Base-by-base conservation (phyloP, 1,140 invertebrate genomes). In the Pseudomyrmex concolor region DNA sequence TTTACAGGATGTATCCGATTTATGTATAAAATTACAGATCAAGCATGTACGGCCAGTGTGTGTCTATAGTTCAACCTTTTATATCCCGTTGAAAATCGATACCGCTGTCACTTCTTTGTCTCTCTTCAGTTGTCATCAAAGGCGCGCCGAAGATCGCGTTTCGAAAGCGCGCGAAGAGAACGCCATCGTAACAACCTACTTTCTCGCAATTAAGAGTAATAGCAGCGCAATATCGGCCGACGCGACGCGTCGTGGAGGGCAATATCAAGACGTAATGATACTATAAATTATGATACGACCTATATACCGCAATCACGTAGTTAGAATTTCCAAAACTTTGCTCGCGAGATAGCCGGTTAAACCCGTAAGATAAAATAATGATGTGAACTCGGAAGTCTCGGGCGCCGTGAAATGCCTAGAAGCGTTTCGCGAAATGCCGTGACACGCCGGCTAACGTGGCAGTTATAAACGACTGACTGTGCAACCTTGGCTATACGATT, bases 201-300 rank as follows among this genome's bases (percentile, higher is more conserved):
- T 82, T 70, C 78, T 22, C 59, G 45, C 48, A 81, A 81, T 82
- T 72, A 73, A 73, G 50, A 82, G n/a, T 74, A 73, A 74, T 74
- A 80, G 66, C 66, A 43, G 48, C 45, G 55, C 55, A 48, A 68
- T 59, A 48, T 45, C 64, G 54, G 34, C 34, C 34, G 34, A 34
- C 7, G 22, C n/a, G 9, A 63, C 59, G 59, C n/a, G 13, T 43
- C 15, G 13, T 25, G 54, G 12, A 34, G 10, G 34, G 43, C 19
- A 70, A 80, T 50, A 50, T 80, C 48, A 80, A 80, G 54, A 50
- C 55, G n/a, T 80, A 80, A 71, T 71, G 43, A 80, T 59, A 59
- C 55, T 50, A 22, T 71, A 70, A 71, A 45, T 80, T 70, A 80
- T n/a, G 12, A 60, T 59, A 57, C 51, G 19, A 70, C 64, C 63